phyloP scores from a whole-genome alignment of 2,797 vertebrate species.

The Florisuga fusca region DNA sequence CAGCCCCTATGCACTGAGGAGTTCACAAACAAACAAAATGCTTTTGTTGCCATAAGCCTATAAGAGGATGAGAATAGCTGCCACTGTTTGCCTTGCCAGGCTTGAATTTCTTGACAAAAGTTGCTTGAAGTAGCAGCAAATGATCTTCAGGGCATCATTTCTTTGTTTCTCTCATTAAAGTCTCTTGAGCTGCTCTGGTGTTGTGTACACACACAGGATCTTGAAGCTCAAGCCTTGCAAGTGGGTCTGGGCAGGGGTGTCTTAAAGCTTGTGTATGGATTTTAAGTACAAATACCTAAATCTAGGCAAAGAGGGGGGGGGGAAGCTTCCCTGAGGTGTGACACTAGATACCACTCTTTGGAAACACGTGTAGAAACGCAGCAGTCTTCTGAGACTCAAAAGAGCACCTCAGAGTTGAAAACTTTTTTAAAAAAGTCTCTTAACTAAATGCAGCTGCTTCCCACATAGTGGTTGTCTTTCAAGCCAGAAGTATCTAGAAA shows the following conservation, averaged over 20 bases:
- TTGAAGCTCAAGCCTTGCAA: constrained; percentile 20
- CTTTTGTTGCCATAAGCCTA: constrained; percentile 26
- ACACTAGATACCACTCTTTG: constrained; percentile 57
- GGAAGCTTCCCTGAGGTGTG: constrained; percentile 52
- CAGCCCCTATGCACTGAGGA: not conserved
- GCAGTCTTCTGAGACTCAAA: constrained; percentile 49
- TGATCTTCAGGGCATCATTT: not conserved
- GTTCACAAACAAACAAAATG: constrained; percentile 51
- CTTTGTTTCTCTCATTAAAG: constrained; percentile 22
- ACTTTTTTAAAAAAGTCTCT: constrained; percentile 63
- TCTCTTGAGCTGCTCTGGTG: not conserved
- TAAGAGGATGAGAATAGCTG: constrained; percentile 23
- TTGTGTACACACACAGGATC: not conserved
- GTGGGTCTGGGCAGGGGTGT: not conserved
- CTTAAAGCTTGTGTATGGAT: constrained; percentile 1
- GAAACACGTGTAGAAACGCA: constrained; percentile 64
- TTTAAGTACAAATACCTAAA: constrained; percentile 22
- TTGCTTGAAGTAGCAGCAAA: not conserved
- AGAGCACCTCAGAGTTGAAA: constrained; percentile 66
- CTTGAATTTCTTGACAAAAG: not conserved
- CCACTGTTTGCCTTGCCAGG: not conserved
- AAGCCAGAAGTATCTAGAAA: constrained; percentile 75
- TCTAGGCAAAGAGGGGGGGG: not conserved
- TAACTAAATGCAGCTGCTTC: constrained; percentile 81
- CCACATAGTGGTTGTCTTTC: constrained; percentile 60